Conservation (phyloP, 1,140 invertebrate genomes). For the Brachionus asplanchnoidis region DNA sequence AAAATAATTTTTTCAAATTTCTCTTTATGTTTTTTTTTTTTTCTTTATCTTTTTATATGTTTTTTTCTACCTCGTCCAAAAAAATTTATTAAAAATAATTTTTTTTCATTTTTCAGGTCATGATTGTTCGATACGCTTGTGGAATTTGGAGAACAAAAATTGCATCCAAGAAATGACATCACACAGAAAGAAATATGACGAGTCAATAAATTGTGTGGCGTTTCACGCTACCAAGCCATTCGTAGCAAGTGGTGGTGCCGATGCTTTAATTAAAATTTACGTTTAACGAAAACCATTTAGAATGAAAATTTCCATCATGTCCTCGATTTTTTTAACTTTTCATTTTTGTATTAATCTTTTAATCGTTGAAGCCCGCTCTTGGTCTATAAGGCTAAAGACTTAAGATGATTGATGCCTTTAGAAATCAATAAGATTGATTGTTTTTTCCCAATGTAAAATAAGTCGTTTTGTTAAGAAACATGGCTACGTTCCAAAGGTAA, state of each 20-base stretch:
- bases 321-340: neutral
- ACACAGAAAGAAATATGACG: constrained; percentile 98
- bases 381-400: neutral
- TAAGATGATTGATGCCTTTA: neutral
- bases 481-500: neutral
- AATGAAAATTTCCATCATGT: neutral
- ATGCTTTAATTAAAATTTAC: constrained; percentile 94
- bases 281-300: constrained; percentile 50
- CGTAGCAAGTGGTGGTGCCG: constrained; percentile 95
- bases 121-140: constrained; percentile 96
- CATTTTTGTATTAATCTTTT: constrained; percentile 1
- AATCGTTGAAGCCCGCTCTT: neutral
- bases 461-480: neutral
- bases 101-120: constrained; percentile 66
- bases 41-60: no score
- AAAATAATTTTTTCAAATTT: no score
- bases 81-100: constrained; percentile 44
- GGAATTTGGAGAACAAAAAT: constrained; percentile 97
- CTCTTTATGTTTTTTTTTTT: no score
- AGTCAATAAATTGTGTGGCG: constrained; percentile 95
- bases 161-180: constrained; percentile 99
- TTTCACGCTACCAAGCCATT: constrained; percentile 97
- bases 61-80: no score
- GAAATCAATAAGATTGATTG: constrained; percentile 24
- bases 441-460: neutral